Evolutionary conservation across 2,797 vertebrate genomes (phyloP), one percentile per base, ranked within the genome.

Genomic region (Orientallactaga sibirica): DNA sequence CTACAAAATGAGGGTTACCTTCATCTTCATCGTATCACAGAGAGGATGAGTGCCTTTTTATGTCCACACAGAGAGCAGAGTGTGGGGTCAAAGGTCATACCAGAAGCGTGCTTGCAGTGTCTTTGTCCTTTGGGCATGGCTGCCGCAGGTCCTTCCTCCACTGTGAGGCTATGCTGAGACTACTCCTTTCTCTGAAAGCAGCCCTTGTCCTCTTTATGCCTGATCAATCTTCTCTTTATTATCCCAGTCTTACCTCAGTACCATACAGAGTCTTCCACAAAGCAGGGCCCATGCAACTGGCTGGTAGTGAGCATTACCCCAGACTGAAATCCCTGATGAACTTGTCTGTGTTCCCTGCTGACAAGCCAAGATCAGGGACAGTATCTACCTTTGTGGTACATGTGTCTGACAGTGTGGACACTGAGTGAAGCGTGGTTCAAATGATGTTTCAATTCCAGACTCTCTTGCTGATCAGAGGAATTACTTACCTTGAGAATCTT

Each of bases 401-500:
- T n/a, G 25, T 43, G 25, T 88, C 52, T 92, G 67, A 88, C 29
- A 68, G 43, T 25, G 11, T 12, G 24, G 15, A 71, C 15, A 29
- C 10, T 55, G 67, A 77, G 48, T 48, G 25, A 96, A 87, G 24
- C 4, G 22, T 68, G 6, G 1, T 83, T 3, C 27, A 58, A 77
- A 75, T 33, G 14, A 22, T 58, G 55, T 86, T 94, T 94, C 14
- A 81, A 3, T 84, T 84, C 41, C 61, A 73, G 33, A 4, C 20
- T 88, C 77, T 86, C 25, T 75, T 92, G n/a, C 15, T 16, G 64
- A 71, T 48, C 74, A 58, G 76, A 43, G 3, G 24, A 73, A 68
- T 88, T 80, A 37, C 16, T 81, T 73, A 64, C 71, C 24, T 89
- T 61, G n/a, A 82, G 10, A 67, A 74, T 67, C 67, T 92, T 29